A percentile compares a stretch with the other conserved stretches of the same genome.
phyloP scores from a whole-genome alignment of 2,888 invertebrate species.

The Cheilosia soror region DNA sequence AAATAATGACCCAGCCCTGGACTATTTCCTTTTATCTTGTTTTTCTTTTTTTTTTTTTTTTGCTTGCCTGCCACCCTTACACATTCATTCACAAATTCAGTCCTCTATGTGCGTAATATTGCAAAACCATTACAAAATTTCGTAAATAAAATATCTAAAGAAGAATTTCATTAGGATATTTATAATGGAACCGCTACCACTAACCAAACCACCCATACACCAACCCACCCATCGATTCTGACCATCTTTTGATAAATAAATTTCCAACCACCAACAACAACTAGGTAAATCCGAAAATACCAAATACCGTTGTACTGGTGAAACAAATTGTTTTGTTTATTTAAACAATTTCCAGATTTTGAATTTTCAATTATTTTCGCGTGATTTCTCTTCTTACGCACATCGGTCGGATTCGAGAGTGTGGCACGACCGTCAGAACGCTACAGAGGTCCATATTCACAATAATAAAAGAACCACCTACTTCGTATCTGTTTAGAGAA shows the following conservation, averaged over 20 bases:
- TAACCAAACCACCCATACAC: no score
- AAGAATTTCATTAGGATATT: not conserved
- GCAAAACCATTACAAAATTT: not conserved
- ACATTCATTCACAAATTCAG: not conserved
- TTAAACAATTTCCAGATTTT: slow-evolving; percentile 22
- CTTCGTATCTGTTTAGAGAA: not conserved
- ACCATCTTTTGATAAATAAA: not conserved
- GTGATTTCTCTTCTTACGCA: slow-evolving; percentile 32
- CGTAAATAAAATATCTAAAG: not conserved
- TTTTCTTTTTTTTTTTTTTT: not conserved
- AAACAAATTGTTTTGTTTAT: slow-evolving; percentile 26
- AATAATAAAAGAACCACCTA: not conserved
- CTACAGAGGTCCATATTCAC: not conserved
- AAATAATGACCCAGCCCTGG: slow-evolving; percentile 1
- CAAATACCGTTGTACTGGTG: slow-evolving; percentile 2
- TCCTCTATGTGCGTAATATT: not conserved
- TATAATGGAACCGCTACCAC: not conserved
- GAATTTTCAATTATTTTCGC: slow-evolving; percentile 26
- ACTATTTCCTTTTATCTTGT: slow-evolving; percentile 13
- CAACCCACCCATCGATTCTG: not conserved
- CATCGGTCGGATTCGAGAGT: not conserved
- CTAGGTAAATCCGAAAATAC: not conserved
- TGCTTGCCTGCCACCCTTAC: not conserved
- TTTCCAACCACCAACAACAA: not conserved
- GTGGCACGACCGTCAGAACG: not conserved